phyloP scores from a whole-genome alignment of 2,797 vertebrate species.

The Muscicapa comitata region DNA sequence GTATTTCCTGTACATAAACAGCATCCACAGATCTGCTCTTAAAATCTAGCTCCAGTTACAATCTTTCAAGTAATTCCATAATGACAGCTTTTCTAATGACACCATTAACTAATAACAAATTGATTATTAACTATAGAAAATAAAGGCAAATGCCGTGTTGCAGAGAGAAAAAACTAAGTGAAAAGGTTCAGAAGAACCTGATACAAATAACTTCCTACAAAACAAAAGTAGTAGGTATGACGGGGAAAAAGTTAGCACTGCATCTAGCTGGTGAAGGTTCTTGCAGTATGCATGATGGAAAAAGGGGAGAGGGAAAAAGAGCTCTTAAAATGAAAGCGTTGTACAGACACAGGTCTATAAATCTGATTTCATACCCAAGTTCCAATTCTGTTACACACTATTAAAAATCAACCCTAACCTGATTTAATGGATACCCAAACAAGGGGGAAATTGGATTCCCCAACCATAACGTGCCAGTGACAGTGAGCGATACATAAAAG shows the following conservation, averaged over 20 bases:
- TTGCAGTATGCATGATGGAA: not conserved
- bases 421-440: slow-evolving; percentile 68
- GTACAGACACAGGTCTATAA: slow-evolving; percentile 26
- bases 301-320: accelerated
- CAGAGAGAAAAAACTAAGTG: not conserved
- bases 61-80: not conserved
- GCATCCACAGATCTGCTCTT: not conserved
- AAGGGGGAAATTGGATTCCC: slow-evolving; percentile 67
- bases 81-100: not conserved
- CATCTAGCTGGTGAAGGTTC: not conserved
- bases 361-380: slow-evolving; percentile 57
- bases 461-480: slow-evolving; percentile 43
- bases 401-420: slow-evolving; percentile 62
- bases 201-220: not conserved
- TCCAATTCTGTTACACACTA: slow-evolving; percentile 56
- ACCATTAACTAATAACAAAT: not conserved
- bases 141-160: not conserved
- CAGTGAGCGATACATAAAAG: slow-evolving; percentile 45
- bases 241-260: not conserved
- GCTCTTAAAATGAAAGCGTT: not conserved
- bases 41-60: not conserved
- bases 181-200: not conserved
- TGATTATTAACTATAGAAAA: slow-evolving; percentile 5
- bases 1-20: not conserved
- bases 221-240: not conserved